Evolutionary conservation across 2,888 invertebrate species (phyloP), one percentile per base, ranked within the genome.

Genomic region (Spicauda simplicius): DNA sequence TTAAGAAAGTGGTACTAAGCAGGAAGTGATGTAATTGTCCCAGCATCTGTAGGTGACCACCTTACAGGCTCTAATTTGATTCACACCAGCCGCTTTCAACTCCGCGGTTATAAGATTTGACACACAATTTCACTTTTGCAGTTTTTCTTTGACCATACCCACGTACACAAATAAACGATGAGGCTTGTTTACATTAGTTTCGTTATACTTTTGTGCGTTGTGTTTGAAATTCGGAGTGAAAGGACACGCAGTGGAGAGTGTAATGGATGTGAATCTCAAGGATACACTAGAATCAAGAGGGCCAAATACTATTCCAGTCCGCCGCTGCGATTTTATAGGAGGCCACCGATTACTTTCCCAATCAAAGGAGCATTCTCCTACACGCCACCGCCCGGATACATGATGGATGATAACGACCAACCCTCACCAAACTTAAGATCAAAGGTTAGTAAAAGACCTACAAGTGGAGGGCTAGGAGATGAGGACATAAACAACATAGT

Each of bases 401-500:
- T 75, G 69, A 71, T 73, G 63, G 77, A 79, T 7, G 77, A 84
- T n/a, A 78, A 83, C 20, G 62, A 64, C 0, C 74, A 74, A 4
- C 74, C 74, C 54, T 75, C 79, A 11, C 76, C 78, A 14, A 73
- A 64, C 63, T 72, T 25, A 4, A 25, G 80, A 76, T 80, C 80
- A 5, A 90, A 87, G 86, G 87, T 87, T 82, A 87, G 85, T 84
- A 88, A 81, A 78, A 75, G 77, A 77, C 86, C 83, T 55, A 75
- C 70, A 72, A 83, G 78, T 64, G 83, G 85, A 14, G 85, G 84
- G 48, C 80, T 91, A 71, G 83, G 80, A 20, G 88, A 89, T 12
- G 86, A 88, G 62, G 90, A 92, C 58, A 78, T 92, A 41, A 83
- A 79, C 69, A 91, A 90, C 60, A 72, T 93, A 45, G 77, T 90